These are phyloP conservation scores for Pangasius sanitwongsei DNA, from an alignment of 2,797 vertebrate species.

Conservation along the genomic window DNA sequence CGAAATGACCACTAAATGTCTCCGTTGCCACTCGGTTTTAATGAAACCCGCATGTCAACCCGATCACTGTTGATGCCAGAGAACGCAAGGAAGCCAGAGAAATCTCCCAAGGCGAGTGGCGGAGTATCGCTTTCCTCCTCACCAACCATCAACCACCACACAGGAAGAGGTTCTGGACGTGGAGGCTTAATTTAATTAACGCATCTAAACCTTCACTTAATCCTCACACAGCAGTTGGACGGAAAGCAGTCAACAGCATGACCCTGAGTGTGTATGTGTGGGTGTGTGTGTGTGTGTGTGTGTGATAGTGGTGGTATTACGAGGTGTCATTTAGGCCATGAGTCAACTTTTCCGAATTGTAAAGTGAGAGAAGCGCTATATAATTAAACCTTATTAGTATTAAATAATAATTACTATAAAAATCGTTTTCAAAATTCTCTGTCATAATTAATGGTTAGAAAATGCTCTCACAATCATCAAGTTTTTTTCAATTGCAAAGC, in stretches of 20 bases:
- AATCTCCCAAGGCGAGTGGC: constrained; percentile 42
- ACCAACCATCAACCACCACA: constrained; percentile 35
- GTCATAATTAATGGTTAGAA: neutral
- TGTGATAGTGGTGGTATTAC: neutral
- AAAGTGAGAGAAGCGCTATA: neutral
- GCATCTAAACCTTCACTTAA: constrained; percentile 36
- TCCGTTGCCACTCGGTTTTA: constrained; percentile 49
- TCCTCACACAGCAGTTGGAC: neutral
- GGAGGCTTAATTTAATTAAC: constrained; percentile 45
- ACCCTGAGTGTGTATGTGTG: neutral
- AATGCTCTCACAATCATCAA: neutral
- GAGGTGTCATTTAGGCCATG: neutral
- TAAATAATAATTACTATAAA: neutral
- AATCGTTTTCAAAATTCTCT: neutral
- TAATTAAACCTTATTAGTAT: neutral
- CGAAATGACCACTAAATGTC: constrained; percentile 49
- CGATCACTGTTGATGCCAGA: constrained; percentile 29
- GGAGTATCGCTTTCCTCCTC: constrained; percentile 43
- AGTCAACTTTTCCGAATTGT: neutral
- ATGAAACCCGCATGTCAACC: constrained; percentile 55
- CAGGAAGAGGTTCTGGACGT: constrained; percentile 30
- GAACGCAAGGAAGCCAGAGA: constrained; percentile 49
- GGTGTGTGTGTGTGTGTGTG: neutral
- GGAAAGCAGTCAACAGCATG: neutral
- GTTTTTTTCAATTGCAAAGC: neutral